Evolutionary conservation across 2,888 invertebrate genomes (phyloP).

Genomic region (Ophonus ardosiacus): DNA sequence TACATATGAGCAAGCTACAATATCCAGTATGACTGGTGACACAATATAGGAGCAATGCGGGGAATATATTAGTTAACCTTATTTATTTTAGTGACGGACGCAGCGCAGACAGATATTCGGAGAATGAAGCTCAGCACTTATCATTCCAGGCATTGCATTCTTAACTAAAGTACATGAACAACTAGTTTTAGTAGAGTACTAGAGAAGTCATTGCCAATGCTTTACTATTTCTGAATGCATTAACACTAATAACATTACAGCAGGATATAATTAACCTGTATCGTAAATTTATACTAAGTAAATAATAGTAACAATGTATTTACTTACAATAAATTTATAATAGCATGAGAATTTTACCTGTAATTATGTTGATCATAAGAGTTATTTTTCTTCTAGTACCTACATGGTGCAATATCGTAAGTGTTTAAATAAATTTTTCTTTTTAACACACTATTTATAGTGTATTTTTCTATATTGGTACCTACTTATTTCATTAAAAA

Average conservation of each 20-base stretch:
- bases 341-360: too few species aligned
- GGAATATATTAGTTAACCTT: conserved; percentile 38
- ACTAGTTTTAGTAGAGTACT: not conserved
- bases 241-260: not conserved
- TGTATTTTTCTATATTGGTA: too few species aligned
- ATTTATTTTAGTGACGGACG: conserved; percentile 25
- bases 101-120: conserved; percentile 8
- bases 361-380: too few species aligned
- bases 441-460: too few species aligned
- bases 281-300: not conserved
- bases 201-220: not conserved
- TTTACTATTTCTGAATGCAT: not conserved
- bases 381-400: too few species aligned
- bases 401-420: too few species aligned
- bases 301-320: not conserved
- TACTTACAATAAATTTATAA: not conserved
- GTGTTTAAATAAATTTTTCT: too few species aligned
- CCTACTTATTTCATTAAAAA: too few species aligned
- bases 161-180: not conserved
- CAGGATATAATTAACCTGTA: not conserved
- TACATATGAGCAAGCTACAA: not conserved
- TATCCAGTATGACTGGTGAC: not conserved
- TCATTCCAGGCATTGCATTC: conserved; percentile 20
- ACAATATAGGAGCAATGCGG: conserved; percentile 14
- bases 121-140: not conserved